phyloP scores from a whole-genome alignment of 2,797 vertebrate species.

The Aeoliscus strigatus region DNA sequence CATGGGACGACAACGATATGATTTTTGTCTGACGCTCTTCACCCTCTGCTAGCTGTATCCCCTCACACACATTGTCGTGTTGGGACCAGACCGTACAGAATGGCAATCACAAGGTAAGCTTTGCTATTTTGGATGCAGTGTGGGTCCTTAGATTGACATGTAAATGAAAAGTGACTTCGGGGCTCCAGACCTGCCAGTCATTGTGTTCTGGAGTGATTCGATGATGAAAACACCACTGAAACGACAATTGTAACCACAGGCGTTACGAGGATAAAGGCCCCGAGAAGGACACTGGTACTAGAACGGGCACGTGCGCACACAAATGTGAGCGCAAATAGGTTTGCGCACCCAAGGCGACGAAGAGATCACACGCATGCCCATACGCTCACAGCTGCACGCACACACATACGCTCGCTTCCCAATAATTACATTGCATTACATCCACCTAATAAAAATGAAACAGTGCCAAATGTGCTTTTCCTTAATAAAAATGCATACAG shows the following conservation, averaged over 20 bases:
- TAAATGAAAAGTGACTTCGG: slow-evolving; percentile 51
- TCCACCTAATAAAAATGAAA: slow-evolving; percentile 66
- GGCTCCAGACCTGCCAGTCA: slow-evolving; percentile 47
- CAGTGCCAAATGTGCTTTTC: slow-evolving; percentile 68
- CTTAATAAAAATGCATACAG: slow-evolving; percentile 76
- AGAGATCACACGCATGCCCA: neutral
- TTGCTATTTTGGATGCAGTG: slow-evolving; percentile 15
- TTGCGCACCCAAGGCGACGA: neutral
- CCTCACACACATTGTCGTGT: no score
- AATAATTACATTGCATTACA: slow-evolving; percentile 70
- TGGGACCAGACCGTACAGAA: neutral
- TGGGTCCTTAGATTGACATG: slow-evolving; percentile 42
- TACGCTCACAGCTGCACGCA: slow-evolving; percentile 17
- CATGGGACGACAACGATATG: no score
- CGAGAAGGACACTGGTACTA: slow-evolving; percentile 38
- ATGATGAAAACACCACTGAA: slow-evolving; percentile 42
- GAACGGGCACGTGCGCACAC: slow-evolving; percentile 13
- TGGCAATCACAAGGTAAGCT: slow-evolving; percentile 17
- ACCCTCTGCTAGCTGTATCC: no score
- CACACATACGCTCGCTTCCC: slow-evolving; percentile 29
- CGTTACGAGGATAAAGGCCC: slow-evolving; percentile 43
- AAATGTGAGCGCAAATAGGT: slow-evolving; percentile 25
- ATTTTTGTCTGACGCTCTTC: no score
- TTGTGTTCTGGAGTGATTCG: slow-evolving; percentile 33
- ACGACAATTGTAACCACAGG: slow-evolving; percentile 50